Base-by-base conservation (phyloP, 2,113 vertebrate genomes). In the Corynorhinus townsendii region DNA sequence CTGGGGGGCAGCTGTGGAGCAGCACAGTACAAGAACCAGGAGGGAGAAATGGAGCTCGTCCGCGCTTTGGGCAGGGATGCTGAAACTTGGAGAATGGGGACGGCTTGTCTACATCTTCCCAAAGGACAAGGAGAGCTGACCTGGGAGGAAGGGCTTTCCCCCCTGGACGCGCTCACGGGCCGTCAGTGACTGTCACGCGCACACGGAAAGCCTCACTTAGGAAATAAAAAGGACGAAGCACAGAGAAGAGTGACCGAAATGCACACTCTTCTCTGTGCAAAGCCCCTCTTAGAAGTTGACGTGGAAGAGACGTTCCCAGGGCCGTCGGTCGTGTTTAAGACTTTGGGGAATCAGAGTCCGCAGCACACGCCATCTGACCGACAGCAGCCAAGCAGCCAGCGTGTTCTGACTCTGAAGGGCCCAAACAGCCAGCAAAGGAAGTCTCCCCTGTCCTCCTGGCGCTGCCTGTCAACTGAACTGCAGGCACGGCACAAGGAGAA, bases 1-100 rank as follows among this genome's bases (percentile, higher is more conserved):
- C 0, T 6, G 19, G 33, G 6, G 26, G 7, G 35, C 38, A 56
- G 3, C 1, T 2, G 1, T 1, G 12, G 19, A 28, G 43, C 28
- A 4, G 0, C 0, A 3, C 0, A 1, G 0, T 0, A 0, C 3
- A 11, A 11, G 12, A 28, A 59, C 38, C 5, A 2, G 43, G 28
- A 49, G 30, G 59, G 20, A 4, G 56, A 26, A 14, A 19, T 2
- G 4, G 14, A 7, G 26, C 16, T 8, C 33, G 24, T 5, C 47
- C 11, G 40, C 15, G 1, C 33, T 8, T 16, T 35, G 3, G 45
- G 16, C n/a, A 6, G 62, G 59, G 43, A 7, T 22, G 6, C 56
- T 0, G 19, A 19, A 26, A 28, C 15, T 0, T 4, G 14, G 40
- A 33, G 6, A 20, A 14, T 49, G 11, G 22, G 14, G 22, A 0